Evolutionary conservation across 2,797 vertebrate genomes (phyloP).

Genomic region (Argya squamiceps): DNA sequence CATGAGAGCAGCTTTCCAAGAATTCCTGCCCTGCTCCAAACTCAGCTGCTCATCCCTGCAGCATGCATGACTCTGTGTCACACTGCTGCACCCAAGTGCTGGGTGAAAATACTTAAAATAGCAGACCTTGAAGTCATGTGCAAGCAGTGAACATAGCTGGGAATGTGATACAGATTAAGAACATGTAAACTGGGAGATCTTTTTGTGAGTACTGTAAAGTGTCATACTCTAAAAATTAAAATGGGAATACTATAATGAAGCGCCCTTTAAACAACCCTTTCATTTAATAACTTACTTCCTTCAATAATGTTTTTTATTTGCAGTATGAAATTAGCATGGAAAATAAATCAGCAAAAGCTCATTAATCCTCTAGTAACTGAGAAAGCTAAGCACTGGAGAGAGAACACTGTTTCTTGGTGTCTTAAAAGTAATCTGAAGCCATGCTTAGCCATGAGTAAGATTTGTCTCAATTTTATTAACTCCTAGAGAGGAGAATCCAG

Average conservation of each 20-base stretch:
- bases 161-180: neutral
- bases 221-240: neutral
- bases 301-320: neutral
- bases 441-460: neutral
- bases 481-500: neutral
- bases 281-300: neutral
- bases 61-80: rapidly evolving
- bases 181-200: neutral
- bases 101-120: neutral
- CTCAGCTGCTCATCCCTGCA: neutral
- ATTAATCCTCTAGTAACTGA: neutral
- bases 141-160: neutral
- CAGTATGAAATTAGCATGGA: neutral
- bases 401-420: neutral
- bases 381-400: neutral
- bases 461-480: neutral
- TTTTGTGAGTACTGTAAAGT: neutral
- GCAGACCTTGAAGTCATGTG: neutral
- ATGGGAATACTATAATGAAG: neutral
- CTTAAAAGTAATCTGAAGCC: neutral
- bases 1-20: neutral
- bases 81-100: neutral
- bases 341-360: neutral
- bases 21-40: neutral
- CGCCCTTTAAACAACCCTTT: neutral